Base-by-base conservation (phyloP, 2,797 vertebrate genomes). In the Holocentrus rufus region DNA sequence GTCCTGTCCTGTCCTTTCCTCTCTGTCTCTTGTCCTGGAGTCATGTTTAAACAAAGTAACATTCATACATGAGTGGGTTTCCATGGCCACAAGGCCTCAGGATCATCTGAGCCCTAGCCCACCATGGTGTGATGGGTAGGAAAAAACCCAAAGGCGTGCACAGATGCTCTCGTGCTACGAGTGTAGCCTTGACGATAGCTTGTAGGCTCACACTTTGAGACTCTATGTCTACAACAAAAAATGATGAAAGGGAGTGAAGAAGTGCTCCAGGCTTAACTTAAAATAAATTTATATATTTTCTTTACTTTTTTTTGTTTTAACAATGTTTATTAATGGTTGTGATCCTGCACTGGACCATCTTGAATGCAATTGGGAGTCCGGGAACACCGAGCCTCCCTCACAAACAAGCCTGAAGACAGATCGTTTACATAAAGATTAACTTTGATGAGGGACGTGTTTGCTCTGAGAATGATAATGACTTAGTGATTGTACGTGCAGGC, bases 11-110 rank as follows among this genome's bases (percentile, higher is more conserved):
- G 63, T 76, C 50, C 54, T 59, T 2, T 74, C 70, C 82, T 27
- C 25, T 27, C 25, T 77, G 47, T 82, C 84, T 85, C 81, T 46
- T 83, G 25, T 92, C 90, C 90, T 69, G 60, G 67, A 89, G 90
- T 88, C 87, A 81, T 88, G 76, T 91, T 92, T 89, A 86, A 91
- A 89, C 89, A 92, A 85, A 91, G 90, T 85, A 89, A 91, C 90
- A 79, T 92, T 94, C 90, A 93, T 90, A 91, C 93, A 93, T 92
- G 92, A 91, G 77, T 90, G 89, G 80, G 74, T 89, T 91, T 91
- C 80, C 84, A 84, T 92, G 88, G 89, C 91, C 90, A 90, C 84
- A 59, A 89, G 88, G 91, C 83, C 80, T 73, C 67, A 55, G 85
- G 87, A 89, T 83, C 66, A 85, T 91, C 86, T 79, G 82, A 90